phyloP scores from a whole-genome alignment of 2,888 invertebrate species.

The Orthosia gothica region DNA sequence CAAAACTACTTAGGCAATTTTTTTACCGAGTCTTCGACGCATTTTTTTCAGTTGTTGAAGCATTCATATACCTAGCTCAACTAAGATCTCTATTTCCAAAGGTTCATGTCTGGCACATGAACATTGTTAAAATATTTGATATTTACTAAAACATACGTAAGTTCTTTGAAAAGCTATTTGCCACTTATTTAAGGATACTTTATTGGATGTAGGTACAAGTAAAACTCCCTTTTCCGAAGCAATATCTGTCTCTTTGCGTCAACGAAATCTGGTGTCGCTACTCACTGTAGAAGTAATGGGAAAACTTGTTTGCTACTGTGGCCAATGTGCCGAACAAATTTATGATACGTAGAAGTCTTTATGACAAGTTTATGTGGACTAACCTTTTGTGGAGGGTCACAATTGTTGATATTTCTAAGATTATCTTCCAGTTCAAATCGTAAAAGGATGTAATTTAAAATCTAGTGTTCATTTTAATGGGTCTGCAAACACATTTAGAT shows the following conservation, averaged over 20 bases:
- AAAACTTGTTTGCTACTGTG: conserved; percentile 82
- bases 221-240: conserved; percentile 25
- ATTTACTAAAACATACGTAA: conserved; percentile 15
- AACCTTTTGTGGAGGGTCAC: conserved; percentile 63
- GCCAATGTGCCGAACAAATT: conserved; percentile 68
- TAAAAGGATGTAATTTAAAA: conserved; percentile 37
- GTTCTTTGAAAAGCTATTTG: conserved; percentile 21
- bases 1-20: background rate
- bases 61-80: background rate
- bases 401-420: conserved; percentile 60
- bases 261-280: conserved; percentile 68
- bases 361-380: conserved; percentile 68
- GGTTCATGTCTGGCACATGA: too few species aligned
- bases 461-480: conserved; percentile 26
- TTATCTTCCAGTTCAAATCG: conserved; percentile 27
- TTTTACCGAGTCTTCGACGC: background rate
- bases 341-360: conserved; percentile 67
- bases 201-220: conserved; percentile 34
- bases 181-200: conserved; percentile 42
- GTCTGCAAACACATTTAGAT: conserved; percentile 37
- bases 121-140: background rate
- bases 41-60: background rate
- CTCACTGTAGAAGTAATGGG: conserved; percentile 80
- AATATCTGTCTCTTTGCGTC: conserved; percentile 60
- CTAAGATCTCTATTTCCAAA: background rate